Conservation (phyloP, 2,797 vertebrate species). For the Balearica regulorum region DNA sequence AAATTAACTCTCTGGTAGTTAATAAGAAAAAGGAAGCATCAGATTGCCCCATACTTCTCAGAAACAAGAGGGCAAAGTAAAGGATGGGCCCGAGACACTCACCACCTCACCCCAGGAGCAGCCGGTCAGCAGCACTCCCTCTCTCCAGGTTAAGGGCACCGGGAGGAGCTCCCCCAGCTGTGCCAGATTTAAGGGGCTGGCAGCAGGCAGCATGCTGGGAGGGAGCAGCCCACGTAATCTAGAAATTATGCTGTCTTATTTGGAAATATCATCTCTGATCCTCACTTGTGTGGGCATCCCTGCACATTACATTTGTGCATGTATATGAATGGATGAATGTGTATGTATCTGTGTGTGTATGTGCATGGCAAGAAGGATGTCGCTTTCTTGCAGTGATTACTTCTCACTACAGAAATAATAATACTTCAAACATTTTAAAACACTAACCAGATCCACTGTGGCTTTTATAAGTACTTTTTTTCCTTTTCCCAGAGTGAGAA, state of each 20-base stretch:
- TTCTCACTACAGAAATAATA: neutral
- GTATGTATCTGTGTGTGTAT: neutral
- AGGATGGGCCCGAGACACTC: neutral
- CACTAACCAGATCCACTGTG: neutral
- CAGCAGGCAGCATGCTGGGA: neutral
- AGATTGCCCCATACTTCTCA: neutral
- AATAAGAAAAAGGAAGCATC: neutral
- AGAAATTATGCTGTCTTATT: neutral
- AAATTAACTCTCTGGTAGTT: neutral
- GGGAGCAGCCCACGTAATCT: neutral
- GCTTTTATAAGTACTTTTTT: neutral
- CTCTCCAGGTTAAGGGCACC: neutral
- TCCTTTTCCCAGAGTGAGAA: neutral
- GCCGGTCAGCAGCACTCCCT: neutral
- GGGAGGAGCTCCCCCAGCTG: neutral
- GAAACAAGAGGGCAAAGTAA: neutral
- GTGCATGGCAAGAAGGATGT: neutral
- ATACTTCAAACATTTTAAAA: neutral
- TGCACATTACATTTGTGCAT: neutral
- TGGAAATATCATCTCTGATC: neutral
- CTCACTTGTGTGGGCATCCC: neutral
- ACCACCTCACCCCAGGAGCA: neutral
- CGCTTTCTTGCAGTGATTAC: neutral
- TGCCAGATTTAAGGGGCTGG: neutral
- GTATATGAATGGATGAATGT: accelerated